Conservation (phyloP, 2,797 vertebrate genomes). For the Danio aesculapii region DNA sequence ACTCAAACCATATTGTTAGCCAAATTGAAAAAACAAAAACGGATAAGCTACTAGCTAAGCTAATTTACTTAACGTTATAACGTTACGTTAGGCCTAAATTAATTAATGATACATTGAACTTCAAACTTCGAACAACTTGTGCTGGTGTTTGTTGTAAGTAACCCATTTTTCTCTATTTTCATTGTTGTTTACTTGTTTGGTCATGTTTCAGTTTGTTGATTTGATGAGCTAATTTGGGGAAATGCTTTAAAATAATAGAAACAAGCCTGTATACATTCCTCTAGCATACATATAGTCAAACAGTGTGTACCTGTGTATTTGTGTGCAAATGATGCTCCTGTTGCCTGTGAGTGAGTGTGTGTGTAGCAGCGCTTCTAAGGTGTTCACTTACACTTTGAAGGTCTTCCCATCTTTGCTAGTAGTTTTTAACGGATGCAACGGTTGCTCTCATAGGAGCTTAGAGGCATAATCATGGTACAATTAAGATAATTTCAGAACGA, state of each 20-base stretch:
- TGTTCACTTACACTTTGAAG: constrained; percentile 60
- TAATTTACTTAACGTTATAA: too few species aligned
- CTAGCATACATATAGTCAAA: neutral
- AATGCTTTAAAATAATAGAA: neutral
- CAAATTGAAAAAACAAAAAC: too few species aligned
- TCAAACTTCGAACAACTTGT: too few species aligned
- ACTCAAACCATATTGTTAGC: neutral
- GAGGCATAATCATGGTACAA: constrained; percentile 88
- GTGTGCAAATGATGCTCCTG: neutral
- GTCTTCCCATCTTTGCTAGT: constrained; percentile 62
- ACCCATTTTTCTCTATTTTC: too few species aligned
- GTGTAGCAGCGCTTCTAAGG: constrained; percentile 22
- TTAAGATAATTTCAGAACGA: constrained; percentile 87
- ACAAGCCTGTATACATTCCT: neutral
- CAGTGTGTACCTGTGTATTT: neutral
- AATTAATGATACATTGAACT: too few species aligned
- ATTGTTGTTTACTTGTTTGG: too few species aligned
- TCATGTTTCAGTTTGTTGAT: neutral
- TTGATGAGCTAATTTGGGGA: too few species aligned
- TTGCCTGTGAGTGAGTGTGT: constrained; percentile 1
- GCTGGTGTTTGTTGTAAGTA: too few species aligned
- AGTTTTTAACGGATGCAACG: constrained; percentile 65
- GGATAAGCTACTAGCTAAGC: too few species aligned
- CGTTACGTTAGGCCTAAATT: too few species aligned
- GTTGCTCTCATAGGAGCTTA: constrained; percentile 76